phyloP scores from a whole-genome alignment of 2,797 vertebrate species.

The Liasis olivaceus region DNA sequence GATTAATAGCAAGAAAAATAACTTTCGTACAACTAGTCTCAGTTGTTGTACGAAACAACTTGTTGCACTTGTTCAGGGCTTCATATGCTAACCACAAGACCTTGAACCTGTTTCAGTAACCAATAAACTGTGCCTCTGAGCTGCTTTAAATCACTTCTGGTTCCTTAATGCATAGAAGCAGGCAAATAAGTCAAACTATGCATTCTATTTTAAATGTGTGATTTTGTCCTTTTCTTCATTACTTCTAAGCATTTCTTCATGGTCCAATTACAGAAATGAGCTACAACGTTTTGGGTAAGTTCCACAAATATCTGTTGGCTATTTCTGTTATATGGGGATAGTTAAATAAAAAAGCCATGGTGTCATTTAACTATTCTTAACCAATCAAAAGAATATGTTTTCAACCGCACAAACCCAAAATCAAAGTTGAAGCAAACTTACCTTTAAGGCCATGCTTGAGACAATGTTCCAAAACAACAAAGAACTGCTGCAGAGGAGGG shows the following conservation, averaged over 20 bases:
- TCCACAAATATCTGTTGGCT: background rate
- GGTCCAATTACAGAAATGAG: background rate
- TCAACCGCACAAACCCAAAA: fast-evolving
- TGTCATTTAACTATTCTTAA: background rate
- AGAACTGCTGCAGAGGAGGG: slow-evolving; percentile 95
- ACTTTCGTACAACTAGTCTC: too few relatives aligned
- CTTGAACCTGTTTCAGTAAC: background rate
- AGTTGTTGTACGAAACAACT: too few relatives aligned
- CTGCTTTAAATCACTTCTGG: background rate
- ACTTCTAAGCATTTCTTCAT: background rate
- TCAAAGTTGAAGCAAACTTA: slow-evolving; percentile 57
- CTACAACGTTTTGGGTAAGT: background rate
- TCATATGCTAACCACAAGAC: background rate
- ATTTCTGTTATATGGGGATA: background rate
- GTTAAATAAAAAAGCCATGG: background rate
- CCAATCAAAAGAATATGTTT: background rate
- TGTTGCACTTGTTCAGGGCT: too few relatives aligned
- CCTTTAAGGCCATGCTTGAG: slow-evolving; percentile 97
- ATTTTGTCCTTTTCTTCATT: background rate
- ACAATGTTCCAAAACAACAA: slow-evolving; percentile 95
- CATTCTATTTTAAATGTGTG: background rate
- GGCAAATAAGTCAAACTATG: background rate
- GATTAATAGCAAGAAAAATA: too few relatives aligned
- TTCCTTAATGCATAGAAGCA: background rate
- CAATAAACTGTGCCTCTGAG: background rate